Evolutionary conservation across 2,113 vertebrate species (phyloP).

Genomic region (Podilymbus podiceps): DNA sequence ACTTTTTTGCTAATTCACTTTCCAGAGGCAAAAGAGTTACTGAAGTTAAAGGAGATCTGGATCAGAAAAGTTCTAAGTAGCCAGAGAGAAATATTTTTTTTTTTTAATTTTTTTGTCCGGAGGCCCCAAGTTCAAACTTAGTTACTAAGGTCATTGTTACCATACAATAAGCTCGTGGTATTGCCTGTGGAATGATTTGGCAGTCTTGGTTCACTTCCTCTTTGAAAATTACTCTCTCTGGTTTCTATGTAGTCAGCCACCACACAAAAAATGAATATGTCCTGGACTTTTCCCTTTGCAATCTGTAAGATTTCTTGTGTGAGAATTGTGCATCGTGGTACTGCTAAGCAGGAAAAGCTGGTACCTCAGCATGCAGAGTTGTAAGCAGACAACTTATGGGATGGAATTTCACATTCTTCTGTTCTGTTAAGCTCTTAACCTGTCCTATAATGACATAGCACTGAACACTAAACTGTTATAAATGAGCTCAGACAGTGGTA

Average conservation of each 20-base stretch:
- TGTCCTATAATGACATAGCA: not conserved
- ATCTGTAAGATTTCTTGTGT: not conserved
- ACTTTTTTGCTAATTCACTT: not conserved
- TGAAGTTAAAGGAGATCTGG: not conserved
- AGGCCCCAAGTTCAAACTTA: not conserved
- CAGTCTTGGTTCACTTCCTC: conserved; percentile 6
- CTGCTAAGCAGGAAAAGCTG: not conserved
- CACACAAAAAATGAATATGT: not conserved
- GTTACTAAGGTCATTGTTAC: not conserved
- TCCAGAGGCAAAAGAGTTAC: not conserved
- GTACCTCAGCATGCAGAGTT: not conserved
- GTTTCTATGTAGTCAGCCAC: not conserved
- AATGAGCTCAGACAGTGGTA: not conserved
- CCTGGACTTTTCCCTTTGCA: not conserved
- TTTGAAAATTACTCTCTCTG: not conserved
- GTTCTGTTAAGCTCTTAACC: not conserved
- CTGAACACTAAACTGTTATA: not conserved
- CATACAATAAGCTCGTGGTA: not conserved
- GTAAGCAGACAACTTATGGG: not conserved
- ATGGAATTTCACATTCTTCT: conserved; percentile 30
- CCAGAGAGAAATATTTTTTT: not conserved
- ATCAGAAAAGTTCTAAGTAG: not conserved
- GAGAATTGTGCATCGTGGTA: not conserved
- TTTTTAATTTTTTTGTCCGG: not conserved
- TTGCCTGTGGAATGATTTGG: not conserved